Conservation (phyloP, 2,113 vertebrate species). For the Carlito syrichta region DNA sequence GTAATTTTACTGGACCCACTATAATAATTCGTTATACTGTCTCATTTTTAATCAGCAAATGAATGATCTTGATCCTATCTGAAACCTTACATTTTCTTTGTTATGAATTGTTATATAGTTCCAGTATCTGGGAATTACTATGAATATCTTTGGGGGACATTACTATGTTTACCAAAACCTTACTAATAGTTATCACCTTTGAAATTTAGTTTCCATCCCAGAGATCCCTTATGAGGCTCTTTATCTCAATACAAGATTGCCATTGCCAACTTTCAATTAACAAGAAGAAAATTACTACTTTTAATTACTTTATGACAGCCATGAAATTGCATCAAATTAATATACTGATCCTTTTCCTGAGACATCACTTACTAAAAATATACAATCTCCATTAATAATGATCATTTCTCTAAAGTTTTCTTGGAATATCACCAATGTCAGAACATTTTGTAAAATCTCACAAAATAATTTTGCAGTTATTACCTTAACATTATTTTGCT, state of each 20-base stretch:
- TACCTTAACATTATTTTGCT: neutral
- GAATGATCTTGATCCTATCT: neutral
- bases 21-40: neutral
- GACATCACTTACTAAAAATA: neutral
- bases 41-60: neutral
- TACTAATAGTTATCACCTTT: neutral
- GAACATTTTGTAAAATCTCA: neutral
- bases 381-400: neutral
- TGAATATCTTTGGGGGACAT: neutral
- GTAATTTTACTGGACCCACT: neutral
- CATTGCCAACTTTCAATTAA: neutral
- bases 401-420: neutral
- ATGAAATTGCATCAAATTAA: neutral
- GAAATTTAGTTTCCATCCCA: neutral
- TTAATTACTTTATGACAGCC: neutral
- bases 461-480: neutral
- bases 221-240: neutral
- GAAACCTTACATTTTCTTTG: neutral
- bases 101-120: neutral
- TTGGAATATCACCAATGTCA: neutral
- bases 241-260: neutral
- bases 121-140: neutral
- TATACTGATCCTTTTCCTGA: neutral
- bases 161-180: neutral
- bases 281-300: neutral